These are phyloP conservation scores for Dicycla oo DNA, from an alignment of 2,888 invertebrate species.

Conservation along the genomic window DNA sequence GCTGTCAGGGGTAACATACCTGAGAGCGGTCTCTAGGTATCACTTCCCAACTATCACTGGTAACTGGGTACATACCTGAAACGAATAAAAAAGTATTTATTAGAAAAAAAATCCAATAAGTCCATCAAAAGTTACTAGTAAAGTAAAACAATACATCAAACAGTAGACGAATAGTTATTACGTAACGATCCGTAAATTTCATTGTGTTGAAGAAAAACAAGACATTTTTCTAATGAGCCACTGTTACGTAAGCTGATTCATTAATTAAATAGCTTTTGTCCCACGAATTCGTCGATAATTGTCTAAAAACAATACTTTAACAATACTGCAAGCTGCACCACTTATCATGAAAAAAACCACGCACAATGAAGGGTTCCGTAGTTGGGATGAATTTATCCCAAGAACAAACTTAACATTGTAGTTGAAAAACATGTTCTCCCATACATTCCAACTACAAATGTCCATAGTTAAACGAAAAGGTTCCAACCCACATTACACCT, in stretches of 20 bases:
- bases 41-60: neutral
- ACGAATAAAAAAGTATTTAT: slow-evolving; percentile 31
- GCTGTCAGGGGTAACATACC: no score
- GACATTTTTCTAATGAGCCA: neutral
- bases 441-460: no score
- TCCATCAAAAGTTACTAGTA: neutral
- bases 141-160: slow-evolving; percentile 23
- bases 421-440: no score
- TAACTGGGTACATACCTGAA: slow-evolving; percentile 51
- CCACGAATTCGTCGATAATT: neutral
- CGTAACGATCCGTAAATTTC: slow-evolving; percentile 18
- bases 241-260: neutral
- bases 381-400: no score
- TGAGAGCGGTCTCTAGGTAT: no score
- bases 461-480: no score
- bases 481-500: no score
- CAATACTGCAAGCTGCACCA: neutral
- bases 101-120: slow-evolving; percentile 8
- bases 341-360: no score
- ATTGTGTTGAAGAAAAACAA: neutral
- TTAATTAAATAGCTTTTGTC: neutral
- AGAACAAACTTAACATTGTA: no score
- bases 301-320: neutral
- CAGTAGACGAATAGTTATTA: slow-evolving; percentile 20
- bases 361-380: no score